Evolutionary conservation across 1,140 invertebrate genomes (phyloP).

Genomic region (Dreissena polymorpha): DNA sequence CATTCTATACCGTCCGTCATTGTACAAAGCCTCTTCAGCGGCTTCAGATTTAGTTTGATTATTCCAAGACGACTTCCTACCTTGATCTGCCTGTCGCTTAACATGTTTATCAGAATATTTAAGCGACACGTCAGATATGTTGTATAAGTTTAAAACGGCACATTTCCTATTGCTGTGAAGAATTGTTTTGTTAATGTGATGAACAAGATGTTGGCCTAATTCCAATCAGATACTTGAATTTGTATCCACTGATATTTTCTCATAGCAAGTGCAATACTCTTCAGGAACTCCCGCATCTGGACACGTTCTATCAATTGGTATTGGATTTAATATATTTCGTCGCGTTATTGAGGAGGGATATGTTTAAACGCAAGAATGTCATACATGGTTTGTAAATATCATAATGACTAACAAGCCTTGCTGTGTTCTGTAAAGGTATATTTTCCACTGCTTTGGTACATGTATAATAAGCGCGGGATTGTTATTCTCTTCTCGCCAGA

Average conservation of each 20-base stretch:
- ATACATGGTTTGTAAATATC: conserved; percentile 49
- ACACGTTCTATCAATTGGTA: conserved; percentile 30
- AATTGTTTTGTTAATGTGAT: no score
- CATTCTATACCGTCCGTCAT: conserved; percentile 54
- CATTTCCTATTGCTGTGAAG: conserved; percentile 33
- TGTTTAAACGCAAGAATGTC: conserved; percentile 29
- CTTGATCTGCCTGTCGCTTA: conserved; percentile 5
- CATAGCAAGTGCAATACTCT: no score
- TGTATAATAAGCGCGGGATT: conserved; percentile 41
- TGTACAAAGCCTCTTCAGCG: conserved; percentile 18
- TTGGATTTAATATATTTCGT: conserved; percentile 50
- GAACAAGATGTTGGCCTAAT: no score
- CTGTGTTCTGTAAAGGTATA: conserved; percentile 21
- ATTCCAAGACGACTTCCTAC: conserved; percentile 48
- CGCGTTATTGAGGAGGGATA: neutral
- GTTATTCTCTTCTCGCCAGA: conserved; percentile 54
- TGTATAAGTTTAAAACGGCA: conserved; percentile 42
- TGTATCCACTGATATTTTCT: no score
- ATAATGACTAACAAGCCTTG: conserved; percentile 39
- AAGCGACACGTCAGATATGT: conserved; percentile 54
- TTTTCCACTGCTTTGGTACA: conserved; percentile 21
- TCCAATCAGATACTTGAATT: no score
- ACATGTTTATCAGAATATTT: conserved; percentile 33
- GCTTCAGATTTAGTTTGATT: conserved; percentile 20
- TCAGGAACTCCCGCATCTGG: no score